phyloP scores from a whole-genome alignment of 2,888 invertebrate genomes.

The Drosophila pegasa region DNA sequence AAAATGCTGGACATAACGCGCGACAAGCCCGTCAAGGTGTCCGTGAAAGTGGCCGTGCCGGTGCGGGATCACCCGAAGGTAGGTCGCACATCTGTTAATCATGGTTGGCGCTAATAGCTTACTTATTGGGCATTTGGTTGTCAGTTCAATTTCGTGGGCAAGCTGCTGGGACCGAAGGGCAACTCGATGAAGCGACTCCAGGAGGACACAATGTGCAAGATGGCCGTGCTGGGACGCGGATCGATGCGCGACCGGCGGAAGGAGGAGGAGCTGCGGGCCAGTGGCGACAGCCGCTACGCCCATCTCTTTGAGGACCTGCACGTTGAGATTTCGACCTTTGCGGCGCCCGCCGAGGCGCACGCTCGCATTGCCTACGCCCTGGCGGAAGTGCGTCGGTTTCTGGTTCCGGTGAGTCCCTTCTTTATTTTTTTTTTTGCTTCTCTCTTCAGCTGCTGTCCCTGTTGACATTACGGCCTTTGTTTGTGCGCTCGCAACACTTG shows the following conservation, averaged over 20 bases:
- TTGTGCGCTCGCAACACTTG: conserved; percentile 5
- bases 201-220: conserved; percentile 98
- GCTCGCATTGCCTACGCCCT: conserved; percentile 93
- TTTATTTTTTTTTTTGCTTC: background rate
- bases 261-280: conserved; percentile 96
- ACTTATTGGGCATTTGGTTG: conserved; percentile 73
- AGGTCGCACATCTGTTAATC: conserved; percentile 65
- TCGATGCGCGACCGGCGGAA: conserved; percentile 97
- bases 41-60: conserved; percentile 93
- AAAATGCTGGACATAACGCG: conserved; percentile 94
- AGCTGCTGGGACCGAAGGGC: conserved; percentile 96
- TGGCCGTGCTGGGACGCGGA: conserved; percentile 96
- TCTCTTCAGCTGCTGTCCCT: conserved; percentile 24
- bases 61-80: conserved; percentile 95
- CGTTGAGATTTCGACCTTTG: conserved; percentile 96
- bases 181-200: conserved; percentile 96
- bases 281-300: conserved; percentile 96
- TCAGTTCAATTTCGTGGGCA: conserved; percentile 98
- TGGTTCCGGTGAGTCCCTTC: conserved; percentile 88
- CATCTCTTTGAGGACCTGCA: conserved; percentile 96
- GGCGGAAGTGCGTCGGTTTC: conserved; percentile 91
- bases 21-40: conserved; percentile 94
- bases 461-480: conserved; percentile 33
- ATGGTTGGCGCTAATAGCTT: conserved; percentile 33
- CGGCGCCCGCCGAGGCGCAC: conserved; percentile 95